phyloP scores from a whole-genome alignment of 1,140 invertebrate species.

The Hydropsyche tenuis region DNA sequence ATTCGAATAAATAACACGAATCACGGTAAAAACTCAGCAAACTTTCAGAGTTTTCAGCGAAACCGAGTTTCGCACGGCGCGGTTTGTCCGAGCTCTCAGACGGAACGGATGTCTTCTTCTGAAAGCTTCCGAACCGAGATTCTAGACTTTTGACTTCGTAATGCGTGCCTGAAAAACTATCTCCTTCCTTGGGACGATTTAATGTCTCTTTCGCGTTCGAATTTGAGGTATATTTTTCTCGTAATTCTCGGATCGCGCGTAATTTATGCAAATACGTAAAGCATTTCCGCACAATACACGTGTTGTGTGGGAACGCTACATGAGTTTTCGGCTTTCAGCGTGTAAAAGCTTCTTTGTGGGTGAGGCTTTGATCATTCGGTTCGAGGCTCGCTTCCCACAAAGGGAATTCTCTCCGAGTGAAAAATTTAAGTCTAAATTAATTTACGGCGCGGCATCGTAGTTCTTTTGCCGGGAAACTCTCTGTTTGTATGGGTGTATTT shows the following conservation, averaged over 20 bases:
- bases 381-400: constrained; percentile 24
- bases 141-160: constrained; percentile 2
- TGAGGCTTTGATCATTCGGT: constrained; percentile 32
- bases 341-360: constrained; percentile 36
- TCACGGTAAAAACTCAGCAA: background rate
- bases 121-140: constrained; percentile 6
- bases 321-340: constrained; percentile 9
- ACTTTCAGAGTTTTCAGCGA: background rate
- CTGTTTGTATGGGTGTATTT: no score
- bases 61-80: background rate
- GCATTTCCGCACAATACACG: constrained; percentile 18
- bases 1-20: no score
- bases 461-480: background rate
- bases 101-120: constrained; percentile 8
- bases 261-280: constrained; percentile 35
- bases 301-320: background rate
- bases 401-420: constrained; percentile 25
- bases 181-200: no score
- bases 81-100: constrained; percentile 12
- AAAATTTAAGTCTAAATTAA: constrained; percentile 31
- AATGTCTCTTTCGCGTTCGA: no score
- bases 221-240: constrained; percentile 2
- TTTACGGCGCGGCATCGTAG: constrained; percentile 2
- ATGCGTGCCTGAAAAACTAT: background rate
- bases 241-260: background rate